A percentile compares a stretch with the other conserved stretches of the same genome.
Evolutionary conservation across 2,113 vertebrate species (phyloP).

Genomic region (Pygoscelis adeliae): DNA sequence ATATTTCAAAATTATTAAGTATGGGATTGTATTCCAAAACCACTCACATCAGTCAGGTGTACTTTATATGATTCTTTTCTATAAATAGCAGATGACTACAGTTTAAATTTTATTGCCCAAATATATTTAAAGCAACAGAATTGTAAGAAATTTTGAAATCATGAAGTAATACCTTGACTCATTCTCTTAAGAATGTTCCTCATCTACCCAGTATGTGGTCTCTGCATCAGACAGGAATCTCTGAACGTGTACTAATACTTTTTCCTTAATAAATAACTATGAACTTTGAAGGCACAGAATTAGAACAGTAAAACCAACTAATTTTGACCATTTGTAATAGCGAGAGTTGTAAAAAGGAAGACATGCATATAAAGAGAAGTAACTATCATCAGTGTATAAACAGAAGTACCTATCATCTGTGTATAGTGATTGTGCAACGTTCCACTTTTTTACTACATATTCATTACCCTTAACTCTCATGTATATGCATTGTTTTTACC

Average conservation of each 20-base stretch:
- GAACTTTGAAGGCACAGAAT: neutral
- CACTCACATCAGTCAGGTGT: neutral
- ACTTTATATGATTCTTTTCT: neutral
- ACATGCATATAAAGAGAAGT: neutral
- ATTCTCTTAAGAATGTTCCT: neutral
- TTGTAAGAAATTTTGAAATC: neutral
- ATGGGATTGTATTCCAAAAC: neutral
- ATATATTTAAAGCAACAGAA: neutral
- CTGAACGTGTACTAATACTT: neutral
- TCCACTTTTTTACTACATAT: neutral
- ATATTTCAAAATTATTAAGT: neutral
- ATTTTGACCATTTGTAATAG: neutral
- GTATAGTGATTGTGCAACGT: neutral
- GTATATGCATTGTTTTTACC: neutral
- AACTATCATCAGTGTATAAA: neutral
- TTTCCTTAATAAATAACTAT: neutral
- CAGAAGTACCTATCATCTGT: neutral
- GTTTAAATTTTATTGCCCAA: neutral
- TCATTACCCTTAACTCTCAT: neutral
- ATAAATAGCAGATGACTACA: neutral
- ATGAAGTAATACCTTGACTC: neutral
- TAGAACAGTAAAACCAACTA: neutral
- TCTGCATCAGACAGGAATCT: neutral
- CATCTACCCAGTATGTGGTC: rapidly evolving
- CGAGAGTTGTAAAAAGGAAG: neutral